phyloP scores from a whole-genome alignment of 2,888 invertebrate genomes.

The Sicus ferrugineus region DNA sequence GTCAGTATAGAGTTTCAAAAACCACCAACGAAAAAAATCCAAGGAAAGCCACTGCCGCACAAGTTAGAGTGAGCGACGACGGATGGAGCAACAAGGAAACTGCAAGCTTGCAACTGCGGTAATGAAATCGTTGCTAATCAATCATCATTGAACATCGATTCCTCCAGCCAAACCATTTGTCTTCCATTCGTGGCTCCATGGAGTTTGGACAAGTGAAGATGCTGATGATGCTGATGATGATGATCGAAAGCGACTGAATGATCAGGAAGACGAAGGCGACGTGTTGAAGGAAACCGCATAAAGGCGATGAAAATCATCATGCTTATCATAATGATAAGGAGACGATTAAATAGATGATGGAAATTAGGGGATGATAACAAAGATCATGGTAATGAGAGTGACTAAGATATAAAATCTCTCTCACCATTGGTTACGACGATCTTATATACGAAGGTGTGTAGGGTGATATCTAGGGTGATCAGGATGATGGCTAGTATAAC shows the following conservation, averaged over 20 bases:
- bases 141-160: conserved; percentile 56
- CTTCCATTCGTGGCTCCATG: conserved; percentile 35
- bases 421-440: no score
- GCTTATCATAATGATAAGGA: background rate
- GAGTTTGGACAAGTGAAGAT: background rate
- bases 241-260: no score
- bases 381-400: background rate
- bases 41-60: conserved; percentile 39
- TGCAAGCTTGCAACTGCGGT: conserved; percentile 30
- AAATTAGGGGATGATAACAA: background rate
- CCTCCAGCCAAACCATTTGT: conserved; percentile 50
- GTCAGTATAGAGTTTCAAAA: conserved; percentile 1
- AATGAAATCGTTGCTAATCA: conserved; percentile 50
- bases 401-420: background rate
- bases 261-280: background rate
- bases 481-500: no score
- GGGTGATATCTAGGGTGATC: no score
- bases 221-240: background rate
- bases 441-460: no score
- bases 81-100: background rate
- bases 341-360: background rate
- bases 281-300: background rate
- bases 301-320: background rate
- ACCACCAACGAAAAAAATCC: conserved; percentile 33
- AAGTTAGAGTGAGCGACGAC: conserved; percentile 18